phyloP scores from a whole-genome alignment of 2,797 vertebrate species.

The Eulemur albifrons region DNA sequence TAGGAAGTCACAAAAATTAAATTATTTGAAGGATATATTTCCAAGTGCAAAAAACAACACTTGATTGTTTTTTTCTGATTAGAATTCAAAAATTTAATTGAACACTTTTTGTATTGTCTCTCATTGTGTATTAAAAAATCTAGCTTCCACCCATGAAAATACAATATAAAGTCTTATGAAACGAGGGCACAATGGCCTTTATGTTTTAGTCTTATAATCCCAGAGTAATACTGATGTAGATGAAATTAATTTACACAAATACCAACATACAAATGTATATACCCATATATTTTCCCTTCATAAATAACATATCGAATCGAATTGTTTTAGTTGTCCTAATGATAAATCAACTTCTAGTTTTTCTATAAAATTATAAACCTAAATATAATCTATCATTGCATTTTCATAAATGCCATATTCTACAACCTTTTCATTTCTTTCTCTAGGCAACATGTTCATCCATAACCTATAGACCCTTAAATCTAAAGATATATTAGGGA shows the following conservation, averaged over 20 bases:
- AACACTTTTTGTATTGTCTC: neutral
- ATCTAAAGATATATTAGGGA: neutral
- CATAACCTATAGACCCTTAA: neutral
- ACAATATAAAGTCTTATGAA: neutral
- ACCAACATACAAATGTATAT: neutral
- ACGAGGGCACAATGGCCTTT: neutral
- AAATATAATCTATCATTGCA: neutral
- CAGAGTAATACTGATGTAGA: neutral
- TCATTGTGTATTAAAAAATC: neutral
- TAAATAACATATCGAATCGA: neutral
- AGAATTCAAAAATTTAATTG: neutral
- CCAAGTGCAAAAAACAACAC: too few species aligned
- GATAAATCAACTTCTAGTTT: neutral
- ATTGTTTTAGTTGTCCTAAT: neutral
- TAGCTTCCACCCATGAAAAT: neutral
- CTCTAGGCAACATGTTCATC: neutral
- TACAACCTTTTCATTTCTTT: neutral
- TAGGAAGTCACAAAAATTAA: too few species aligned
- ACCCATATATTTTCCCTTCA: neutral
- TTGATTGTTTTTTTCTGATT: neutral
- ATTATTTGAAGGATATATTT: too few species aligned
- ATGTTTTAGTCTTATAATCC: neutral
- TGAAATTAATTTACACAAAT: neutral
- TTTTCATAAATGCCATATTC: neutral
- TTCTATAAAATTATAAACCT: neutral